These are phyloP conservation scores for Heliangelus exortis DNA, from an alignment of 2,797 vertebrate genomes.

Conservation along the genomic window DNA sequence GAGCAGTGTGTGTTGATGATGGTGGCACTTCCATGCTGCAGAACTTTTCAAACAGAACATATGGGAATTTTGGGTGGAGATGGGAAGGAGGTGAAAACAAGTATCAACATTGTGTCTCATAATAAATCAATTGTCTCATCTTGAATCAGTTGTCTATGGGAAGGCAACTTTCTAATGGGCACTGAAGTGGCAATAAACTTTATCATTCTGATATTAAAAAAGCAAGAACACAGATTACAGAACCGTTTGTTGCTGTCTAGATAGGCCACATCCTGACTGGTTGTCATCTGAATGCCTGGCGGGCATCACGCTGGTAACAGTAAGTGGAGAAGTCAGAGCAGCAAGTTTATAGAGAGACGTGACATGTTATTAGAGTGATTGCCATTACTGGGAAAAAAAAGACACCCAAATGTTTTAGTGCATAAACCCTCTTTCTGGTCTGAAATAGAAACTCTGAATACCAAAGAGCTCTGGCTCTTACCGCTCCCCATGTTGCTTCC, in stretches of 20 bases:
- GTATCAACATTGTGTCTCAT: not conserved
- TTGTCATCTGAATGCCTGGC: not conserved
- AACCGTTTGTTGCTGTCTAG: not conserved
- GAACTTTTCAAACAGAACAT: conserved; percentile 4
- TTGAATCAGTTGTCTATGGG: not conserved
- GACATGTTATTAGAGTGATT: not conserved
- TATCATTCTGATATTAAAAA: not conserved
- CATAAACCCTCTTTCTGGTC: not conserved
- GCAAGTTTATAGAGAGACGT: not conserved
- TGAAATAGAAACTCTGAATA: conserved; percentile 10
- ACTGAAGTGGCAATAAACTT: not conserved
- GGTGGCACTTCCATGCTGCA: not conserved
- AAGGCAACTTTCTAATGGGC: not conserved
- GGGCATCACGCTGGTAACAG: rapidly evolving
- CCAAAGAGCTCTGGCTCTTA: not conserved
- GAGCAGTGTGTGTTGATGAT: not conserved
- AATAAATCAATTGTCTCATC: conserved; percentile 31
- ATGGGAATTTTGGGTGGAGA: not conserved
- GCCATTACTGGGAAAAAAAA: not conserved
- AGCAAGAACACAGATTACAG: not conserved
- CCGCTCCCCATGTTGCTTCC: not conserved
- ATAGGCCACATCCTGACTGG: not conserved
- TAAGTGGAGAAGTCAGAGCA: not conserved
- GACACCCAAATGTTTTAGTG: not conserved
- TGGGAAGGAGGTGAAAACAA: conserved; percentile 16